Conservation (phyloP, 2,797 vertebrate genomes). For the Tenualosa thibaudeaui region DNA sequence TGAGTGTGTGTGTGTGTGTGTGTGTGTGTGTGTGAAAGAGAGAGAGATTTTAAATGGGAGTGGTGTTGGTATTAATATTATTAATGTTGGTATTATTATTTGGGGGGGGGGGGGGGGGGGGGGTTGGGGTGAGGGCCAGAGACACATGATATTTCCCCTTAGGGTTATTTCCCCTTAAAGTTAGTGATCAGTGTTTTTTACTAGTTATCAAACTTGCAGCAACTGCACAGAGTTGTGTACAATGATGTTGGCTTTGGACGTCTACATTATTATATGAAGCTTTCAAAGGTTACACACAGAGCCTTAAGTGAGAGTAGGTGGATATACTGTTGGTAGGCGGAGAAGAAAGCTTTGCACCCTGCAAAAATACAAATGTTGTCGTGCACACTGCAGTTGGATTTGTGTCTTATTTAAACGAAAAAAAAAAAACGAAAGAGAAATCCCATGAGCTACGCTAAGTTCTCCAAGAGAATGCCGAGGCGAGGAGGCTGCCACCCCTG, state of each 20-base stretch:
- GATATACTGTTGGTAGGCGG: constrained; percentile 11
- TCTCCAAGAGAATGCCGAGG: constrained; percentile 46
- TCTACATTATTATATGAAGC: neutral
- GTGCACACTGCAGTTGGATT: constrained; percentile 49
- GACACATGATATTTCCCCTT: neutral
- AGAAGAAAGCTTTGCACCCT: constrained; percentile 45
- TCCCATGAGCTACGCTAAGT: constrained; percentile 33
- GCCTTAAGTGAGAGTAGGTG: neutral
- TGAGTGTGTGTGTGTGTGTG: no score
- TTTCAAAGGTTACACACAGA: neutral
- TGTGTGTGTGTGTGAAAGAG: constrained; percentile 45
- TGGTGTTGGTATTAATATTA: no score
- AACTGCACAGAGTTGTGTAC: neutral
- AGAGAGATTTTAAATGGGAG: no score
- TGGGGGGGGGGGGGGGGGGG: no score
- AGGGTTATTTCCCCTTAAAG: neutral
- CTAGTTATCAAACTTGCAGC: neutral
- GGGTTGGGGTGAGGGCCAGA: constrained; percentile 33
- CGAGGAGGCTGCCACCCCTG: constrained; percentile 60
- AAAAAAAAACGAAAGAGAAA: neutral
- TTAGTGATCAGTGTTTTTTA: neutral
- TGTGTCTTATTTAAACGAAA: neutral
- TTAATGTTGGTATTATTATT: no score
- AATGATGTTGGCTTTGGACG: neutral
- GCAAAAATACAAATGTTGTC: constrained; percentile 63